Evolutionary conservation across 1,140 invertebrate species (phyloP), one percentile per base, ranked within the genome.

Genomic region (Drosophila seguyi): DNA sequence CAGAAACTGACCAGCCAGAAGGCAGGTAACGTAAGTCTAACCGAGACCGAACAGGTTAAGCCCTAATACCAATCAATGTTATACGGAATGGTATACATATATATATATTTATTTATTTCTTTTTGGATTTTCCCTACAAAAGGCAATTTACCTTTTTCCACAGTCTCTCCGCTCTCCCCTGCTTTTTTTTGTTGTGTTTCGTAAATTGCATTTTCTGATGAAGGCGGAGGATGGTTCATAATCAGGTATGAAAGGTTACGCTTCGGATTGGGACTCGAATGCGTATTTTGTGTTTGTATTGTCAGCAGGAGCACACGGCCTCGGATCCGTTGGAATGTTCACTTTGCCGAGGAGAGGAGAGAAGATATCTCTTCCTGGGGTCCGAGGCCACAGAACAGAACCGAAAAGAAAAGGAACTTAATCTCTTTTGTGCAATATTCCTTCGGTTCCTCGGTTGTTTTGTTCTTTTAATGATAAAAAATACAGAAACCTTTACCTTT

Each of bases 201-300:
- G 86, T 90, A 90, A 90, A 90, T 90, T 90, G 85, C 85, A 90
- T 90, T 90, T 90, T 90, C 85, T 86, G 86, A 85, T 85, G 85
- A 88, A 90, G 75, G 31, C 65, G 36, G 58, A 65, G 44, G 41
- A 63, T 27, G 71, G 59, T 59, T 63, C 65, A 90, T 90, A 90
- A 90, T 90, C 85, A 90, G 85, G 85, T 90, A 90, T 85, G 85
- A 90, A 90, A 90, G 85, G 85, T 90, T 90, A 90, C 85, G 85
- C 85, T 85, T 66, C 47, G 62, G 38, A 53, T 67, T 67, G 31
- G 59, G n/a, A 62, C 29, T 31, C 50, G 47, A 29, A 62, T 53
- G 47, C 50, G 59, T 67, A 52, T 41, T 38, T 55, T 71, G 60
- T 78, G 73, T 71, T 76, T 86, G 63, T 85, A 62, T 62, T 85